A percentile compares a stretch with the other conserved stretches of the same genome.
These are phyloP conservation scores for Arbacia lixula DNA, from an alignment of 53 echinoderm and acorn worm species.

Conservation along the genomic window DNA sequence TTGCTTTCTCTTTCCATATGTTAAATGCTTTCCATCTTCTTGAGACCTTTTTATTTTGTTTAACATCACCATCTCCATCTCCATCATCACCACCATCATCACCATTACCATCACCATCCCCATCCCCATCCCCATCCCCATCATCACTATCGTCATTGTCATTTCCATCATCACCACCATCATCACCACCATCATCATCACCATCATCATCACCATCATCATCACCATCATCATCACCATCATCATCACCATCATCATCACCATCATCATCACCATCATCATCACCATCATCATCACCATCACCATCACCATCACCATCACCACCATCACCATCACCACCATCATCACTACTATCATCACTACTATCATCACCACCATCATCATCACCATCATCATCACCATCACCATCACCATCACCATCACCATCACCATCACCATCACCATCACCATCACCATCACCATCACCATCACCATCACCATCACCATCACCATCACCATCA, in stretches of 20 bases:
- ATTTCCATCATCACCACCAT: neutral
- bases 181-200: neutral
- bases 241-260: neutral
- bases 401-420: neutral
- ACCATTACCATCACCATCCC: neutral
- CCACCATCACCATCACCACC: neutral
- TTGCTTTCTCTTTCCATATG: no score
- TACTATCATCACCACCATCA: no score
- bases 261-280: neutral
- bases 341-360: neutral
- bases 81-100: no score
- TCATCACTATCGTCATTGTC: no score
- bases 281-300: neutral
- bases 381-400: neutral
- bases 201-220: neutral
- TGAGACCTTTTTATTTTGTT: neutral
- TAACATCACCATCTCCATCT: neutral
- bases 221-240: conserved; percentile 6
- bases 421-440: no score
- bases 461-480: no score
- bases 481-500: no score
- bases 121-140: no score
- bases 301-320: neutral
- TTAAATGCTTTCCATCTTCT: neutral
- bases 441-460: no score